Evolutionary conservation across 1,140 invertebrate species (phyloP).

Genomic region (Drosophila azteca): DNA sequence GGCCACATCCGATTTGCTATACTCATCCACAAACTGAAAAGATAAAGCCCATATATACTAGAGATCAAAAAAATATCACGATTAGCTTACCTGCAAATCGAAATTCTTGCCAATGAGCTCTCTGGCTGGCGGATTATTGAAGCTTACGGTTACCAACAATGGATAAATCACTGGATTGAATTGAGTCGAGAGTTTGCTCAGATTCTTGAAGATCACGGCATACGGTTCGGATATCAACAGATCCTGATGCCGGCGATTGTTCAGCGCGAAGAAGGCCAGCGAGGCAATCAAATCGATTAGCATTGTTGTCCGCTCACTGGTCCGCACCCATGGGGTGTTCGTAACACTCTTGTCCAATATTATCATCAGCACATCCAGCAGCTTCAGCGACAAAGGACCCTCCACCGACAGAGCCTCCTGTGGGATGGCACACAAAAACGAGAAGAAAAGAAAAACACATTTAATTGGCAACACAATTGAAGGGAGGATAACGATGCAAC

Average conservation of each 20-base stretch:
- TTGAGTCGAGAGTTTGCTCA: slow-evolving; percentile 70
- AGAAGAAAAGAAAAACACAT: slow-evolving; percentile 18
- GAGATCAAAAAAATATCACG: neutral
- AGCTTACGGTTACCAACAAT: slow-evolving; percentile 89
- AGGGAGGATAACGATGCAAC: slow-evolving; percentile 9
- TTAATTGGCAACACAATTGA: slow-evolving; percentile 68
- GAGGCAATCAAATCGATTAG: slow-evolving; percentile 85
- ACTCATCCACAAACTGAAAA: slow-evolving; percentile 87
- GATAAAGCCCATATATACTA: too few relatives aligned
- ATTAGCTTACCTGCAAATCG: slow-evolving; percentile 70
- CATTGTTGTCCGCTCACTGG: slow-evolving; percentile 84
- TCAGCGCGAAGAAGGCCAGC: slow-evolving; percentile 85
- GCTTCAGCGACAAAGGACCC: slow-evolving; percentile 91
- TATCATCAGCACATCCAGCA: slow-evolving; percentile 94
- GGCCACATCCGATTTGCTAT: slow-evolving; percentile 86
- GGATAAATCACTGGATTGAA: slow-evolving; percentile 93
- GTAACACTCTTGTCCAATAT: slow-evolving; percentile 91
- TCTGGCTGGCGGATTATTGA: slow-evolving; percentile 68
- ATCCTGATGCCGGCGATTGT: slow-evolving; percentile 85
- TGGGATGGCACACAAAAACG: slow-evolving; percentile 54
- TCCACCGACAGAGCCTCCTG: slow-evolving; percentile 94
- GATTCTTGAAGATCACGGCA: slow-evolving; percentile 74
- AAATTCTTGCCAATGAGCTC: slow-evolving; percentile 73
- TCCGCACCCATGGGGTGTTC: slow-evolving; percentile 80
- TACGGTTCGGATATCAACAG: slow-evolving; percentile 73